These are phyloP conservation scores for Saguinus imperator DNA, from an alignment of 2,113 vertebrate species.

Conservation along the genomic window DNA sequence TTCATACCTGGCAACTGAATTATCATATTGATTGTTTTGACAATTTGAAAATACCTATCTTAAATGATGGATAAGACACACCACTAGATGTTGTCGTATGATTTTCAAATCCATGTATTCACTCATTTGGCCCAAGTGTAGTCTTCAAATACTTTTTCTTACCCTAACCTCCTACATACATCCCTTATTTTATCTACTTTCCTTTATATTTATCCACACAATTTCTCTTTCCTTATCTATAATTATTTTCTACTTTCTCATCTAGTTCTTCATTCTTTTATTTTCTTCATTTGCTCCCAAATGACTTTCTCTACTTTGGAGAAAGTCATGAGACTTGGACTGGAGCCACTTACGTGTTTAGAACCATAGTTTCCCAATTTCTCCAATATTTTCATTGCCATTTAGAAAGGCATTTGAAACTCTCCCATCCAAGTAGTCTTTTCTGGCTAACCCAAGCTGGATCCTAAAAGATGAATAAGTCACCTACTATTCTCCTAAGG, in stretches of 20 bases:
- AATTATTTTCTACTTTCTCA: not conserved
- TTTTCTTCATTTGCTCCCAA: not conserved
- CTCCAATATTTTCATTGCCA: not conserved
- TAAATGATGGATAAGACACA: not conserved
- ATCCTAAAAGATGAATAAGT: not conserved
- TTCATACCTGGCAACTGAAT: not conserved
- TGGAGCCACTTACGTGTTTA: not conserved
- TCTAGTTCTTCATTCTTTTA: not conserved
- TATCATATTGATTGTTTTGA: conserved; percentile 8
- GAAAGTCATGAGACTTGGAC: not conserved
- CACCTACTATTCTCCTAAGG: not conserved
- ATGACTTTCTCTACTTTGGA: not conserved
- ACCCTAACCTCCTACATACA: not conserved
- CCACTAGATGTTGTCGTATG: not conserved
- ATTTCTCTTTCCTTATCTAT: not conserved
- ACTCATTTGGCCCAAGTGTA: not conserved
- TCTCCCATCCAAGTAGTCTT: not conserved
- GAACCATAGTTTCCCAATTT: not conserved
- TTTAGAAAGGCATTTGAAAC: not conserved
- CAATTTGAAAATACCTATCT: conserved; percentile 22
- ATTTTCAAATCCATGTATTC: conserved; percentile 2
- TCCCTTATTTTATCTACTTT: not conserved
- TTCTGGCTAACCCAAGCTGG: not conserved
- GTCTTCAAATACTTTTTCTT: not conserved
- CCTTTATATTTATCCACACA: not conserved